These are phyloP conservation scores for Danaus melanippus DNA, from an alignment of 1,140 invertebrate genomes.

Conservation along the genomic window DNA sequence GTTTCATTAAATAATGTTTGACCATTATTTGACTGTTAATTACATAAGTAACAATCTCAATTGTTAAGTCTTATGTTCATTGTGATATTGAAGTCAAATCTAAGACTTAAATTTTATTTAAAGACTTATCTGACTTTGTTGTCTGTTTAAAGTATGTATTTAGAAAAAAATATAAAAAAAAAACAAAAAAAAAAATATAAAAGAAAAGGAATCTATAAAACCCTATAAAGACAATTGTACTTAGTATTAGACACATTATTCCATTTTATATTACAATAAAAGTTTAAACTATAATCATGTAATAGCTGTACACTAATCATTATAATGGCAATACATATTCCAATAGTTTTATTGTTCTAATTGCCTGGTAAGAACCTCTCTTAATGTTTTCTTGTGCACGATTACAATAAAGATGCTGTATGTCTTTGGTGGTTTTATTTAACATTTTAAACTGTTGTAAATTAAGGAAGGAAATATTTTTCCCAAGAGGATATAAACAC, in stretches of 20 bases:
- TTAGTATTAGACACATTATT: neutral
- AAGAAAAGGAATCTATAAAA: neutral
- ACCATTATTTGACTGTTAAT: too few species aligned
- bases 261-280: conserved; percentile 1
- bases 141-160: conserved; percentile 1
- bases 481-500: too few species aligned
- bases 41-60: too few species aligned
- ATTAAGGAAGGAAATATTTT: too few species aligned
- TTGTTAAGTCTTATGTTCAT: conserved; percentile 5
- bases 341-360: too few species aligned
- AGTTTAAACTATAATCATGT: conserved; percentile 1
- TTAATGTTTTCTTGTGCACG: conserved; percentile 1
- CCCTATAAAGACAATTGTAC: neutral
- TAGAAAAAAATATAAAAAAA: conserved; percentile 1
- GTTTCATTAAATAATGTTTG: too few species aligned
- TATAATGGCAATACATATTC: neutral
- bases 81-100: conserved; percentile 11
- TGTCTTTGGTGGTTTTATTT: neutral
- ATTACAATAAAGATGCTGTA: conserved; percentile 5
- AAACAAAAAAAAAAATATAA: conserved; percentile 3
- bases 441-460: too few species aligned
- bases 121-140: conserved; percentile 1
- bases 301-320: neutral
- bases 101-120: conserved; percentile 5
- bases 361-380: too few species aligned